Conservation (phyloP, 2,888 invertebrate genomes). For the Pseudeuparius sepicola region DNA sequence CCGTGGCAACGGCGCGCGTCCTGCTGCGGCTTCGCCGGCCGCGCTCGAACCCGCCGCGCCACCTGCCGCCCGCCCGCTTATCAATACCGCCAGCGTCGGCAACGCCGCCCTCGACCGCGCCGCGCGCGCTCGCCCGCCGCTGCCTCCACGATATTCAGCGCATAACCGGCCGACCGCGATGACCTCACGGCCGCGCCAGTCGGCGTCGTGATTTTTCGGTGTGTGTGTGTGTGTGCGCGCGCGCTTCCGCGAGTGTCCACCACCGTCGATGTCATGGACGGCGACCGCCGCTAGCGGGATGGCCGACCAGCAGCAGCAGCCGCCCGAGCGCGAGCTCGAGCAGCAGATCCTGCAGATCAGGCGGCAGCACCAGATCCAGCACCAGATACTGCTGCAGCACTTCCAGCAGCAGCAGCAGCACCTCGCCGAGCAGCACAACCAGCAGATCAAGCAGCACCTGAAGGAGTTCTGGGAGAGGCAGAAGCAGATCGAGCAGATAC, state of each 20-base stretch:
- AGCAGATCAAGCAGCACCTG: conserved; percentile 79
- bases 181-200: too few relatives aligned
- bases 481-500: conserved; percentile 63
- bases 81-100: too few relatives aligned
- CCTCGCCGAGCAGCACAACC: conserved; percentile 82
- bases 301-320: conserved; percentile 37
- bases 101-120: conserved; percentile 17
- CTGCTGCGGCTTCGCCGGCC: too few relatives aligned
- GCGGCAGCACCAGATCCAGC: conserved; percentile 88
- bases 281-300: conserved; percentile 31
- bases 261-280: conserved; percentile 26
- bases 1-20: too few relatives aligned
- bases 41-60: too few relatives aligned
- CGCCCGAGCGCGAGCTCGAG: conserved; percentile 40
- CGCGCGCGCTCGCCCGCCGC: conserved; percentile 27
- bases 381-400: conserved; percentile 81
- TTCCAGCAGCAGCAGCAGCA: conserved; percentile 88
- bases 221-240: too few relatives aligned
- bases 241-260: too few relatives aligned
- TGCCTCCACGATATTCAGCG: conserved; percentile 26
- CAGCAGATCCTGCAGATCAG: conserved; percentile 64
- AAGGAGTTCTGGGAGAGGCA: conserved; percentile 91
- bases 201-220: too few relatives aligned
- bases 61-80: too few relatives aligned
- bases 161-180: conserved; percentile 37